Conservation (phyloP, 2,113 vertebrate genomes). For the Bathybates hornii region DNA sequence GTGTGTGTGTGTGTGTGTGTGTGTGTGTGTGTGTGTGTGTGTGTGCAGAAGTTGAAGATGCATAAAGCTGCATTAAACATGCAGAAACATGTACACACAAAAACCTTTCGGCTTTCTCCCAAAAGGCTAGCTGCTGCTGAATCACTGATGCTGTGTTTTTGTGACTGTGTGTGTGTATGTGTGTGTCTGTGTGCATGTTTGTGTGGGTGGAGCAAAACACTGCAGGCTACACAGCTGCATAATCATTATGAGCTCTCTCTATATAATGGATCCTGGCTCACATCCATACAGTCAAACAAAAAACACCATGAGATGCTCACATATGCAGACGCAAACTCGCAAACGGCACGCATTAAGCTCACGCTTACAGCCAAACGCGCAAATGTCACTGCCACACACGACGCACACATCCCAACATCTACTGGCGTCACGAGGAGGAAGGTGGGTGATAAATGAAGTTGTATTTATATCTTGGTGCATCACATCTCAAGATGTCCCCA, state of each 20-base stretch:
- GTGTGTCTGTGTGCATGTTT: neutral
- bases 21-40: neutral
- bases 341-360: neutral
- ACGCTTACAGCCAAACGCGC: neutral
- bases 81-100: neutral
- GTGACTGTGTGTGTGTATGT: neutral
- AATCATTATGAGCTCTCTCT: constrained; percentile 31
- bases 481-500: neutral
- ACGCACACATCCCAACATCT: neutral
- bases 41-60: neutral
- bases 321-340: neutral
- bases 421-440: neutral
- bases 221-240: constrained; percentile 38
- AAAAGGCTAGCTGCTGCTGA: constrained; percentile 9
- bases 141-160: constrained; percentile 4
- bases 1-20: neutral
- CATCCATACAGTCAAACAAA: neutral
- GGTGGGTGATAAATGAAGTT: constrained; percentile 6
- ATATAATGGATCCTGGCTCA: constrained; percentile 1
- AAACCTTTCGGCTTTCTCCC: neutral
- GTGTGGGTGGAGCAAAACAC: constrained; percentile 11
- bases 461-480: constrained; percentile 31
- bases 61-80: neutral
- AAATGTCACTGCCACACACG: neutral
- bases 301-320: neutral